A percentile compares a stretch with the other conserved stretches of the same genome.
Evolutionary conservation across 1,140 invertebrate species (phyloP).

Genomic region (Ceratoteleas bidentatus): DNA sequence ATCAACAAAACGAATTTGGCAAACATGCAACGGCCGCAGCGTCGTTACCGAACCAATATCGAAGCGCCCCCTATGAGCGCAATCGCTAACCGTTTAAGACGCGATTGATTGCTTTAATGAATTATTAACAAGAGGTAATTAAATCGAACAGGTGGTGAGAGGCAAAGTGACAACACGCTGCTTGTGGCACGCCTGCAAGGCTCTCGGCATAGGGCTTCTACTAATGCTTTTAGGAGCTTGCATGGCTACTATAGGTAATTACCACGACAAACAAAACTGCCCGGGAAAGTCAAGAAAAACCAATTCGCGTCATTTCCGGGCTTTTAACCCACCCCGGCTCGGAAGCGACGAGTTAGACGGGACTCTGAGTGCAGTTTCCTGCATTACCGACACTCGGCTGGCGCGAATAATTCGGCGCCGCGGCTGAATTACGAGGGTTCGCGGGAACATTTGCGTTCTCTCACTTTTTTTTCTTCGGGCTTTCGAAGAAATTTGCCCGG

Average conservation of each 20-base stretch:
- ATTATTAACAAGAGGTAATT: constrained; percentile 72
- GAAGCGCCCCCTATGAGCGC: constrained; percentile 19
- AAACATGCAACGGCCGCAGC: constrained; percentile 6
- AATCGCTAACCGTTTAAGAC: constrained; percentile 54
- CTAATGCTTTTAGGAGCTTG: constrained; percentile 92
- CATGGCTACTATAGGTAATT: constrained; percentile 94
- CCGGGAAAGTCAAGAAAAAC: not conserved
- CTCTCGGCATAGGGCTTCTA: constrained; percentile 90
- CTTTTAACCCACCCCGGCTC: constrained; percentile 2
- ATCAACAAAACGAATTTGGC: not conserved
- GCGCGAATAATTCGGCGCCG: too few relatives aligned
- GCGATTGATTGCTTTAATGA: constrained; percentile 60
- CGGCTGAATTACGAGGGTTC: too few relatives aligned
- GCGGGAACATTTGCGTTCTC: too few relatives aligned
- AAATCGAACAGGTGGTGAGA: constrained; percentile 84
- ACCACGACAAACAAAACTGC: constrained; percentile 51
- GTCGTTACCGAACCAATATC: constrained; percentile 12
- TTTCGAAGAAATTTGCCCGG: too few relatives aligned
- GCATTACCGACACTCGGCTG: too few relatives aligned
- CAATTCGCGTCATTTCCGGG: constrained; percentile 16
- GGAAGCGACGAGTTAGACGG: too few relatives aligned
- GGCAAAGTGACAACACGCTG: constrained; percentile 93
- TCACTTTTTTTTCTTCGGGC: too few relatives aligned
- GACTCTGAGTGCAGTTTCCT: too few relatives aligned
- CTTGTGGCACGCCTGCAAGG: constrained; percentile 94